These are phyloP conservation scores for Lycia hirtaria DNA, from an alignment of 2,888 invertebrate genomes.

Conservation along the genomic window DNA sequence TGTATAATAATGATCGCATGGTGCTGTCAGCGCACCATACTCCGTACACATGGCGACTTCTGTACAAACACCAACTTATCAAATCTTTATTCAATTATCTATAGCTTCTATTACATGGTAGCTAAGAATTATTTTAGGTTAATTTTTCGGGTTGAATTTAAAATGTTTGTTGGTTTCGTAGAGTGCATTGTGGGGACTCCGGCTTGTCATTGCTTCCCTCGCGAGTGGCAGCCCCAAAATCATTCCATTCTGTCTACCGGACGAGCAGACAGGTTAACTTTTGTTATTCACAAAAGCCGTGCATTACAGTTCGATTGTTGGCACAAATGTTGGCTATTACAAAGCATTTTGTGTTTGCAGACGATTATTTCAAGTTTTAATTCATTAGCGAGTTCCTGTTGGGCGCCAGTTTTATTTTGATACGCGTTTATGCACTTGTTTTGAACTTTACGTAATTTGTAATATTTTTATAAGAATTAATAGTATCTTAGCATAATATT, in stretches of 20 bases:
- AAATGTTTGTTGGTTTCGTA: slow-evolving; percentile 48
- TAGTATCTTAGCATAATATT: no score
- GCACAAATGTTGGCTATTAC: slow-evolving; percentile 83
- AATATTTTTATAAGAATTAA: no score
- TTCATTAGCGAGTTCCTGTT: slow-evolving; percentile 58
- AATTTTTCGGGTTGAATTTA: slow-evolving; percentile 20
- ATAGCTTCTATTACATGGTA: background rate
- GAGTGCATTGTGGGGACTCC: slow-evolving; percentile 73
- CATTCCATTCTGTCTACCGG: slow-evolving; percentile 76
- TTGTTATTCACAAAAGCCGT: slow-evolving; percentile 81
- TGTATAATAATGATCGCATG: slow-evolving; percentile 68
- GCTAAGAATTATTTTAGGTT: slow-evolving; percentile 14
- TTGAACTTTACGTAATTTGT: background rate
- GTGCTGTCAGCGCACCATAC: slow-evolving; percentile 78
- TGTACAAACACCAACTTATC: slow-evolving; percentile 49
- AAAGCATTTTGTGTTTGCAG: slow-evolving; percentile 74
- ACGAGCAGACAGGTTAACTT: slow-evolving; percentile 83
- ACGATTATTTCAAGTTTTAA: slow-evolving; percentile 59
- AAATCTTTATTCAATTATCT: slow-evolving; percentile 7
- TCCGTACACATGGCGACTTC: slow-evolving; percentile 77
- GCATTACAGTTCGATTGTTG: slow-evolving; percentile 82
- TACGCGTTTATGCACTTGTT: background rate
- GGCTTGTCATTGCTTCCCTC: slow-evolving; percentile 83
- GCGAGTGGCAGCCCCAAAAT: slow-evolving; percentile 77
- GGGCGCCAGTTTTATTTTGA: slow-evolving; percentile 28